Conservation (phyloP, 1,140 invertebrate species). For the Arctopsyche grandis region DNA sequence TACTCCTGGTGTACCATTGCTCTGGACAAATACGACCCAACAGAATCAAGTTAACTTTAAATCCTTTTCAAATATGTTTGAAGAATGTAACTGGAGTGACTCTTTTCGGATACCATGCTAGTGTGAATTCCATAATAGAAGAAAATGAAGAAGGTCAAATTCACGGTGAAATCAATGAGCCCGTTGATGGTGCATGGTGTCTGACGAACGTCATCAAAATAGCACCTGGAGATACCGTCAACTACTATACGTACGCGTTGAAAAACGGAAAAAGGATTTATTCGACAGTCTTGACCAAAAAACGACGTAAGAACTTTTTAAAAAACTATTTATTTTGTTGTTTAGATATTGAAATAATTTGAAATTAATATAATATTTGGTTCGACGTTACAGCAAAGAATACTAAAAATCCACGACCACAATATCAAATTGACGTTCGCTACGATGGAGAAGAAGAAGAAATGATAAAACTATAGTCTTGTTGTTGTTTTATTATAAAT, state of each 20-base stretch:
- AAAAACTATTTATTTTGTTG: neutral
- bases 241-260: neutral
- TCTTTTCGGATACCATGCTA: neutral
- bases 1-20: neutral
- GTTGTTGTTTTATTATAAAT: too few relatives aligned
- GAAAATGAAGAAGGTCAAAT: neutral
- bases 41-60: neutral
- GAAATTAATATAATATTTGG: too few relatives aligned
- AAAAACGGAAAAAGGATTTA: neutral
- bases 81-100: neutral
- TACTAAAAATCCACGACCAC: too few relatives aligned
- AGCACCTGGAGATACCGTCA: neutral
- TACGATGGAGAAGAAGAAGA: too few relatives aligned
- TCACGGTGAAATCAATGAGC: neutral
- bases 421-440: too few relatives aligned
- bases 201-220: neutral
- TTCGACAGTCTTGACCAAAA: neutral
- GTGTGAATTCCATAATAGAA: neutral
- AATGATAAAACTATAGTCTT: too few relatives aligned
- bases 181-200: neutral
- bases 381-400: too few relatives aligned
- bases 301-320: neutral
- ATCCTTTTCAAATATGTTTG: neutral
- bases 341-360: too few relatives aligned
- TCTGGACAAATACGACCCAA: neutral